Percentiles rank a stretch among this genome's conserved stretches.
These are phyloP conservation scores for Paragorgia papillata DNA, from an alignment of 92 coral and sea anemone species.

Conservation along the genomic window DNA sequence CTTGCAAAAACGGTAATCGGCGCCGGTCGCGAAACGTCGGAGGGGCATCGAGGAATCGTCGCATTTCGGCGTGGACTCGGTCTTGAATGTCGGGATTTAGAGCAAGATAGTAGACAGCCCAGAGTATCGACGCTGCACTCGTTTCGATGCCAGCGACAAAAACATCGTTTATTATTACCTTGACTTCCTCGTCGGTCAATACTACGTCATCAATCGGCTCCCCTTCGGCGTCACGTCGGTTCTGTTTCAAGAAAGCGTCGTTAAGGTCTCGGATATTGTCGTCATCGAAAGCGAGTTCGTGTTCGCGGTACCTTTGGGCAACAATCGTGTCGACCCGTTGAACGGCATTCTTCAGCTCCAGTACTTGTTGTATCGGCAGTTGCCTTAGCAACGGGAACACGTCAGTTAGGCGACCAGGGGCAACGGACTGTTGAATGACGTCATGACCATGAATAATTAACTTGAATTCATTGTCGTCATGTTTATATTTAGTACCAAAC, in stretches of 20 bases:
- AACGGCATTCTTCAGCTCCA: conserved; percentile 26
- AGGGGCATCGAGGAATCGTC: conserved; percentile 23
- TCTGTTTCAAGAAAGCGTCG: conserved; percentile 63
- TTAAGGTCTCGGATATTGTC: conserved; percentile 67
- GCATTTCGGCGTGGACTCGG: conserved; percentile 52
- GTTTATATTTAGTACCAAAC: conserved; percentile 64
- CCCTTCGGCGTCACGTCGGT: conserved; percentile 1
- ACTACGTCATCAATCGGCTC: neutral
- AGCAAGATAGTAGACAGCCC: conserved; percentile 52
- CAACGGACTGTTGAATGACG: conserved; percentile 38
- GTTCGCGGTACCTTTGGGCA: conserved; percentile 46
- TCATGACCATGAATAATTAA: conserved; percentile 48
- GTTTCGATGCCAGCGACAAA: conserved; percentile 74
- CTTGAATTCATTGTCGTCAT: conserved; percentile 59
- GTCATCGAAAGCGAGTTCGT: conserved; percentile 50
- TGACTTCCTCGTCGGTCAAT: conserved; percentile 22
- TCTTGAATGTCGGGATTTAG: conserved; percentile 58
- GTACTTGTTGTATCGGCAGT: conserved; percentile 44
- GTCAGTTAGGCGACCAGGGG: conserved; percentile 58
- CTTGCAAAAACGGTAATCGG: conserved; percentile 63
- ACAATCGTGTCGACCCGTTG: conserved; percentile 51
- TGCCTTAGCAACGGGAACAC: conserved; percentile 62
- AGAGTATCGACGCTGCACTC: conserved; percentile 48
- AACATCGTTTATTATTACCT: conserved; percentile 27
- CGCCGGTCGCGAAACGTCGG: conserved; percentile 56